Evolutionary conservation across 2,888 invertebrate species (phyloP), one percentile per base, ranked within the genome.

Genomic region (Esperia sulphurella): DNA sequence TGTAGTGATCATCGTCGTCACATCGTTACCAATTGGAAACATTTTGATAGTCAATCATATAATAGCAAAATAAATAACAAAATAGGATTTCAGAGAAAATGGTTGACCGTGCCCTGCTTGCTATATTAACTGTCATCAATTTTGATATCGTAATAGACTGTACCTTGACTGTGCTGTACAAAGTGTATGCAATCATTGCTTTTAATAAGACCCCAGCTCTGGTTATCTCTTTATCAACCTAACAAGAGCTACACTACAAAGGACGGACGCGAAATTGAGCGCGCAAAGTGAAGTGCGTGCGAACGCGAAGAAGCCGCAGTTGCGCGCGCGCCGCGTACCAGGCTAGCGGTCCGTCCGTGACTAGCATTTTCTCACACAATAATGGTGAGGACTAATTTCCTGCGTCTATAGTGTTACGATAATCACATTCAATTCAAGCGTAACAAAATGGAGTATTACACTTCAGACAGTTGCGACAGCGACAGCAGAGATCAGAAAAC

Each of bases 401-500:
- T 13, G 8, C 38, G 4, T 8, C 12, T 13, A 14, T 39, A 14
- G 38, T 13, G 13, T 8, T 4, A 13, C 14, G 8, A 7, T 39
- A 14, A 39, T 2, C 38, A 14, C 38, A 14, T 10, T 2, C 8
- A 33, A 28, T 7, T 38, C 10, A 29, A 13, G 9, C n/a, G 1
- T 31, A 13, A 41, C 12, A 78, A 65, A 54, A 95, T 95, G 95
- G 95, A 95, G 83, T 93, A 91, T 68, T 96, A 95, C 75, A 95
- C 96, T 46, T 96, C 96, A 33, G 96, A 96, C 71, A 95, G 95
- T 68, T 93, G 95, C 77, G 95, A 95, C 67, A 95, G 94, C 74
- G 96, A 96, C 71, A 91, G 92, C 61, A 91, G 92, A 54, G 91
- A 92, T 58, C 91, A 91, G 63, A 94, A 93, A 82, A 94, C 95